These are phyloP conservation scores for Mionectes olivaceus DNA, from an alignment of 2,797 vertebrate species.

Conservation along the genomic window DNA sequence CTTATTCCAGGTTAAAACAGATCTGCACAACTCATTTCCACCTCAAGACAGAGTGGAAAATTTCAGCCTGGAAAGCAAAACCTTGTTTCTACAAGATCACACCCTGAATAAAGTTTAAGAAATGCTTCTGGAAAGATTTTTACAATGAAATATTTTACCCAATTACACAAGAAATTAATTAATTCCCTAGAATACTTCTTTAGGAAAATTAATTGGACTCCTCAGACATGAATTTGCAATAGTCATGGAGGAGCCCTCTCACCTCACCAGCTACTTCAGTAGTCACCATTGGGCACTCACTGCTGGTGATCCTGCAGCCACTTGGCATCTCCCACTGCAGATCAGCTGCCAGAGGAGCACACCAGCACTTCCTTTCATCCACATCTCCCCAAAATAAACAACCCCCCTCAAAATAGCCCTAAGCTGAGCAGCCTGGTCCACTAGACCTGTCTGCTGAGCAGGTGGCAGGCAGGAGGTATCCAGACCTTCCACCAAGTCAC, in stretches of 20 bases:
- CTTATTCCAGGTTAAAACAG: neutral
- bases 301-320: neutral
- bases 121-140: neutral
- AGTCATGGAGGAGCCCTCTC: neutral
- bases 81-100: neutral
- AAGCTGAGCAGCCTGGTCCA: neutral
- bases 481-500: neutral
- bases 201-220: neutral
- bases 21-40: neutral
- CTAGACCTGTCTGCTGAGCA: neutral
- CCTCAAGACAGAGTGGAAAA: neutral
- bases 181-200: neutral
- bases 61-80: neutral
- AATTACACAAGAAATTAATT: neutral
- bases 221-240: neutral
- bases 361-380: neutral
- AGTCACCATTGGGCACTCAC: rapidly evolving
- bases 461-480: neutral
- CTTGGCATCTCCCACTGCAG: neutral
- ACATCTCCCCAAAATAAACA: neutral
- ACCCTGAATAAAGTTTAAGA: neutral
- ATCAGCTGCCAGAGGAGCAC: neutral
- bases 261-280: neutral
- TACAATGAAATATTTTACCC: neutral
- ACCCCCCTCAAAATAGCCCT: neutral